Evolutionary conservation across 2,113 vertebrate species (phyloP).

Genomic region (Macquaria australasica): DNA sequence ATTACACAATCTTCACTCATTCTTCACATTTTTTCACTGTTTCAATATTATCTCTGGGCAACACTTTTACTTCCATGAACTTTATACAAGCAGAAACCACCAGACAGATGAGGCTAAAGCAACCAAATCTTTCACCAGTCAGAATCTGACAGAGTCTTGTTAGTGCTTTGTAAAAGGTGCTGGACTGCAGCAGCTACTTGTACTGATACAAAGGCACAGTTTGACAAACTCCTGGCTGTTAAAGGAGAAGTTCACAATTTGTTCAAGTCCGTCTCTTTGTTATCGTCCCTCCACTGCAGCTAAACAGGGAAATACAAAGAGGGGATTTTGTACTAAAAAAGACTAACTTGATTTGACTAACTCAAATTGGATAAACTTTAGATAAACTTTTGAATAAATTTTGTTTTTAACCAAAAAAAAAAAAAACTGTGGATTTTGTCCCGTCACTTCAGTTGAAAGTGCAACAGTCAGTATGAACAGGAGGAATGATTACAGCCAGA

Average conservation of each 20-base stretch:
- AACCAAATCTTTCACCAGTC: neutral
- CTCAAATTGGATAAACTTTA: neutral
- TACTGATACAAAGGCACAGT: conserved; percentile 5
- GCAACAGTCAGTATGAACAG: neutral
- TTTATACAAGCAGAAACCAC: neutral
- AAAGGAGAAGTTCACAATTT: neutral
- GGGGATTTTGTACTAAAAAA: neutral
- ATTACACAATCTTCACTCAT: neutral
- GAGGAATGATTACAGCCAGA: neutral
- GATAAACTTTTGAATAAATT: neutral
- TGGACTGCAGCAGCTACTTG: neutral
- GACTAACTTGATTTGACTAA: neutral
- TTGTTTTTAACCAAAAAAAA: too few species aligned
- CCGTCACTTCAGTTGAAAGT: neutral
- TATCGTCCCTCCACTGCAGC: neutral
- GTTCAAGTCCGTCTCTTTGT: neutral
- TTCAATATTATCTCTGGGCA: conserved; percentile 1
- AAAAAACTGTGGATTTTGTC: neutral
- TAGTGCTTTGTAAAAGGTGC: neutral
- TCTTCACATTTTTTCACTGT: neutral
- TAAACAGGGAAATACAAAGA: neutral
- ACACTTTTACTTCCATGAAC: neutral
- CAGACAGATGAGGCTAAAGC: neutral
- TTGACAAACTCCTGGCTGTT: conserved; percentile 13
- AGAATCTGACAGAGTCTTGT: neutral